Conservation (phyloP, 2,113 vertebrate species). For the Misgurnus anguillicaudatus region DNA sequence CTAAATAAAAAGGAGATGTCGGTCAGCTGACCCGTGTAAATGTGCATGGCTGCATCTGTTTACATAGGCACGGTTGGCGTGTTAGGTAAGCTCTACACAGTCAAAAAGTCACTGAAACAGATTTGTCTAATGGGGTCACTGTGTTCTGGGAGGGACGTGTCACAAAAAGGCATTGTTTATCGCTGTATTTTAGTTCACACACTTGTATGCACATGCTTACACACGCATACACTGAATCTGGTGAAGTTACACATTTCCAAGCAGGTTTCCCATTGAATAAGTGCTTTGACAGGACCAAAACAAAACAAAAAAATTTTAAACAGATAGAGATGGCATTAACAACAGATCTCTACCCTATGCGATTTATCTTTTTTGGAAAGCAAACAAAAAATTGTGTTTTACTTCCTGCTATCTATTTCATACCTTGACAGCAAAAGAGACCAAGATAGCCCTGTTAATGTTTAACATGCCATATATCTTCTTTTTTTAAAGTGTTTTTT, state of each 20-base stretch:
- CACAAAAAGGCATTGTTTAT: conserved; percentile 47
- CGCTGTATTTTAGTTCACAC: conserved; percentile 54
- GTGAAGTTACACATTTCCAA: conserved; percentile 72
- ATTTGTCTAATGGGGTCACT: conserved; percentile 65
- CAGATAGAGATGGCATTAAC: conserved; percentile 66
- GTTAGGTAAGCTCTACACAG: conserved; percentile 73
- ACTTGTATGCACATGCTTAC: conserved; percentile 25
- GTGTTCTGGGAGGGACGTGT: conserved; percentile 56
- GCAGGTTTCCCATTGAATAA: conserved; percentile 73
- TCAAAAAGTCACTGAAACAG: conserved; percentile 69
- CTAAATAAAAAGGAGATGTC: conserved; percentile 29
- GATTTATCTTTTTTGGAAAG: conserved; percentile 62
- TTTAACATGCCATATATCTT: conserved; percentile 61
- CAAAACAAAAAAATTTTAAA: conserved; percentile 27
- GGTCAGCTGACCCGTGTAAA: conserved; percentile 60
- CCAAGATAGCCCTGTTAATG: conserved; percentile 61
- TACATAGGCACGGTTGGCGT: conserved; percentile 81
- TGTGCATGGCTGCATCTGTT: conserved; percentile 71
- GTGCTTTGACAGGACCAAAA: conserved; percentile 76
- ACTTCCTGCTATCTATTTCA: conserved; percentile 61
- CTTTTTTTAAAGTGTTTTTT: conserved; percentile 44
- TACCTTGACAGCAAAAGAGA: conserved; percentile 58
- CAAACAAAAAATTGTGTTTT: conserved; percentile 50
- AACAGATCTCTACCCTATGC: conserved; percentile 59
- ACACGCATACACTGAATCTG: conserved; percentile 63